Evolutionary conservation across 1,140 invertebrate genomes (phyloP), one percentile per base, ranked within the genome.

Genomic region (Euwallacea similis): DNA sequence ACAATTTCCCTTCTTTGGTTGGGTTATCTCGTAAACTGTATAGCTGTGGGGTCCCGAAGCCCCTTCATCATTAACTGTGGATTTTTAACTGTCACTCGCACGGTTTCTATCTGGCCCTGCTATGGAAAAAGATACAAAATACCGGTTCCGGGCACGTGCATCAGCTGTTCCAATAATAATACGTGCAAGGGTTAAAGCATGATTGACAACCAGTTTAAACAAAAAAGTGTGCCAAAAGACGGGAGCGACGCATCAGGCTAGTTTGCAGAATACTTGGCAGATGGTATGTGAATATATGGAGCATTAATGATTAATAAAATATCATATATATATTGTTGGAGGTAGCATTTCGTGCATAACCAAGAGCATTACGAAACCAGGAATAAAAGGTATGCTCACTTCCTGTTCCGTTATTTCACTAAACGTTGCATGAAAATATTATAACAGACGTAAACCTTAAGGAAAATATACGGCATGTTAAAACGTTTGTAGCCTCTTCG

Each of bases 131-230:
- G 9, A 21, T 15, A 16, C 47, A 16, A 68, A 53, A 68, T 66
- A 68, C 66, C 33, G 66, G 66, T 68, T 68, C 55, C 7, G 55
- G 66, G 66, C 66, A 59, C 66, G 66, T 68, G 66, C 58, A 68
- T 68, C 66, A 68, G 66, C 66, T 68, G 66, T 44, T 68, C 47
- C 16, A 68, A 60, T 60, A 50, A 44, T 65, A 65, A 11, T 2
- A n/a, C n/a, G 16, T 11, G 42, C n/a, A 66, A 56, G 65, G 65
- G 53, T 66, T 66, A 58, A n/a, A 66, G n/a, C 46, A 58, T 21
- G 50, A 66, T 56, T 33, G 53, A 58, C 55, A 66, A 56, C 44
- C 54, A 15, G 42, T 6, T 43, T 58, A 58, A 66, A 66, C 54
- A 66, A 66, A 66, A 66, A 66, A 33, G 43, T 66, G 42, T 46